Evolutionary conservation across 2,797 vertebrate genomes (phyloP), one percentile per base, ranked within the genome.

Genomic region (Labroides dimidiatus): DNA sequence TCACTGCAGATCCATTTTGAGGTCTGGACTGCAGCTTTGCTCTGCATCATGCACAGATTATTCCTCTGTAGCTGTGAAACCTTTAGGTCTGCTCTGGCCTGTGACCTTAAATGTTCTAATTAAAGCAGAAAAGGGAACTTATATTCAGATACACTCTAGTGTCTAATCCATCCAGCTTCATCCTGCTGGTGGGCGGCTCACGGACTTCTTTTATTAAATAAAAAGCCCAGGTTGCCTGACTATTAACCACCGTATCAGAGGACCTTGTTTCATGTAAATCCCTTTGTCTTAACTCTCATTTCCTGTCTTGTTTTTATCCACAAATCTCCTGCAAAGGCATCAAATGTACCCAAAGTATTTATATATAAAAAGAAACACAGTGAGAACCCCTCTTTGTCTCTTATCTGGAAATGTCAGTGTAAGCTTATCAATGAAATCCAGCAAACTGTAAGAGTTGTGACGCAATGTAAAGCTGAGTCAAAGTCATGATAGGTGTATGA

Each of bases 91-190:
- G 10, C 47, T 64, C 56, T n/a, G 17, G 20, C 33, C 33, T 49
- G n/a, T 62, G 83, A 87, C 80, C 82, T 86, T 64, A 74, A 58
- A 79, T 73, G 69, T 69, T 84, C 65, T 73, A 69, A 87, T 76
- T 80, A 84, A 85, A 77, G 65, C 69, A 75, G 53, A 69, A 55
- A 80, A 21, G 64, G 16, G 68, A 79, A 63, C 64, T 77, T 81
- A 77, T 66, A 78, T 74, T 57, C 78, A 72, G 66, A 71, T 45
- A 20, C 42, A 58, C 57, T 59, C 15, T 14, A 66, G 68, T 73
- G 56, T 15, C 17, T 15, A 41, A 43, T 21, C 48, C 24, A 3
- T 56, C 64, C 65, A 62, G 59, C 55, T 36, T 50, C 50, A 52
- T 51, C 57, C 65, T 36, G 43, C 54, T 52, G 51, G 33, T 20